Evolutionary conservation across 2,113 vertebrate species (phyloP).

Genomic region (Bolborhynchus lineola): DNA sequence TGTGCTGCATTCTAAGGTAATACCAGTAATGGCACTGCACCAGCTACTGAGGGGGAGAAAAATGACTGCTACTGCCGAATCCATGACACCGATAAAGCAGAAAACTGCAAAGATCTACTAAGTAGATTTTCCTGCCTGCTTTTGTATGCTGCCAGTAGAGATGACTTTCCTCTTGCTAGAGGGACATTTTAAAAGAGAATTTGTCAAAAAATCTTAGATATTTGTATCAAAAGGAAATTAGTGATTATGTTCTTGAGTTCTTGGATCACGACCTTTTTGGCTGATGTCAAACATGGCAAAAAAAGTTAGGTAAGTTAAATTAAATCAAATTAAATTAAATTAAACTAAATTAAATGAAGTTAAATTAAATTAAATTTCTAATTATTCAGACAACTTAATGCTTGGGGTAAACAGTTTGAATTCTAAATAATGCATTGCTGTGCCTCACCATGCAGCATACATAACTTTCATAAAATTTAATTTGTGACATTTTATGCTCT

Average conservation of each 20-base stretch:
- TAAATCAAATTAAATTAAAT: not conserved
- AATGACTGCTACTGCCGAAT: no score
- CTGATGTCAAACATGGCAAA: not conserved
- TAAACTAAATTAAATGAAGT: not conserved
- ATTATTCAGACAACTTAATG: not conserved
- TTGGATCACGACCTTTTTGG: not conserved
- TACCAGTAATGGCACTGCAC: no score
- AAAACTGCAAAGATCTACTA: not conserved
- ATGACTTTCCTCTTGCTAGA: not conserved
- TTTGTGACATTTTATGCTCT: slow-evolving; percentile 23
- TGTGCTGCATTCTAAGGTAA: not conserved
- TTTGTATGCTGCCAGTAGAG: not conserved
- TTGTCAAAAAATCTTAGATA: not conserved
- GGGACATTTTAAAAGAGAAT: not conserved
- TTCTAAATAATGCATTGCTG: not conserved
- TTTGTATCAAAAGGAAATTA: not conserved
- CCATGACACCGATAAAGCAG: not conserved
- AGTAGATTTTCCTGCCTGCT: fast-evolving
- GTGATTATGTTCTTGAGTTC: not conserved
- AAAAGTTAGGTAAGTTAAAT: not conserved
- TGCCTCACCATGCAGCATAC: not conserved
- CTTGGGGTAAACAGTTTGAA: not conserved
- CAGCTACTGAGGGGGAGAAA: no score
- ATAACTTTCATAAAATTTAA: not conserved
- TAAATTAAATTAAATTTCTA: not conserved